Evolutionary conservation across 2,797 vertebrate genomes (phyloP), one percentile per base, ranked within the genome.

Genomic region (Sebastolobus alascanus): DNA sequence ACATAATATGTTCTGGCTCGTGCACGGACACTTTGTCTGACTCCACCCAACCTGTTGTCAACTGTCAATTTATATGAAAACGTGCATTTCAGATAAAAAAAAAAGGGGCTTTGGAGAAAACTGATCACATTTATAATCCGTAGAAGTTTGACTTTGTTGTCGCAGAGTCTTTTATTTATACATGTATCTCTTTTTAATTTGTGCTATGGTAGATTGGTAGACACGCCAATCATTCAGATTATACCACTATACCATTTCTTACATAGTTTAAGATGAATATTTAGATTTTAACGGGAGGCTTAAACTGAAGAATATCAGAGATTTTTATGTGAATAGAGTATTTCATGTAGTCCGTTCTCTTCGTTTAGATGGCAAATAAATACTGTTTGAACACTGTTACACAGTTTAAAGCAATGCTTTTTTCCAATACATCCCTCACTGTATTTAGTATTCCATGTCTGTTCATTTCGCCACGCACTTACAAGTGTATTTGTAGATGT

Each of bases 371-470:
- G 88, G 77, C 87, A 86, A 90, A 89, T 87, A 85, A 93, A 80
- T 76, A 84, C 79, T 77, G 74, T 92, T 84, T 75, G 31, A 79
- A 89, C 83, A 93, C 88, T 94, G 93, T 93, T 89, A 87, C 84
- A 90, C 80, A 73, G 73, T 84, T 91, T 80, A 85, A 93, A 94
- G 89, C 91, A 90, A 94, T 90, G 91, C 88, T 90, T 92, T 88
- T 82, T 76, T 31, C 75, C 77, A 82, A 65, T 65, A 61, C 81
- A 87, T 86, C 89, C 67, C 81, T 90, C 85, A 85, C 61, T 87
- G 85, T 94, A 91, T 87, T 88, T 87, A 90, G 79, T 92, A 89
- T 84, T 77, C 63, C 84, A 77, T 37, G 83, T 95, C 76, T 88
- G 75, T 88, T 92, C 63, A 85, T 92, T 91, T 93, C 67, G 79